Evolutionary conservation across 1,140 invertebrate species (phyloP), one percentile per base, ranked within the genome.

Genomic region (Dendrolimus punctatus): DNA sequence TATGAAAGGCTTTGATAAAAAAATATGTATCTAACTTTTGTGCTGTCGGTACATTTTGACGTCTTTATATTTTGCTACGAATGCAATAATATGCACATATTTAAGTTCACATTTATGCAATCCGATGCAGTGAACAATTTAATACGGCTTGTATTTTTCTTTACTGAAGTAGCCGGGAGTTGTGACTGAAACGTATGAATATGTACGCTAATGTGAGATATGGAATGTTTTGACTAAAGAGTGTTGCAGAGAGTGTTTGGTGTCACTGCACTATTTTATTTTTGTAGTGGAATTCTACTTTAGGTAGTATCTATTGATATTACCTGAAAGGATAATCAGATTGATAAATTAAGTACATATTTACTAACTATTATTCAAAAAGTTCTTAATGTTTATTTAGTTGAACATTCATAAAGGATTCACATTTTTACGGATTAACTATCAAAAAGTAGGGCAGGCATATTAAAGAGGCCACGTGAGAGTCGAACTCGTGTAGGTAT

Each of bases 71-170:
- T 63, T 67, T 67, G 58, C 65, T 59, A 74, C 67, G 70, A 71
- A 72, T 66, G 68, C 71, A 75, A 72, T 80, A 82, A 76, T 75
- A 80, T 75, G 76, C 69, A 71, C 74, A 83, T 81, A 76, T 76
- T 79, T 77, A 77, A 76, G 55, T 54, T 51, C 46, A 64, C 56
- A 62, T 66, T 64, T 71, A 67, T 73, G 80, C 79, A 77, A 84
- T 77, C 68, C 68, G 76, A 80, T 80, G 63, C 75, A 36, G 53
- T 53, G 60, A 58, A 64, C 61, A 67, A 78, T 84, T 79, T 76
- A 77, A 68, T 68, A 68, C 68, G 68, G 68, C 68, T 68, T 62
- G 64, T 60, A 64, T 68, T 73, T 68, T 72, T 73, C 59, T 55
- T 63, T 64, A 75, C 80, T 84, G 78, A 81, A 73, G 80, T 76